Evolutionary conservation across 2,797 vertebrate species (phyloP).

Genomic region (Amblyopsis hoosieri): DNA sequence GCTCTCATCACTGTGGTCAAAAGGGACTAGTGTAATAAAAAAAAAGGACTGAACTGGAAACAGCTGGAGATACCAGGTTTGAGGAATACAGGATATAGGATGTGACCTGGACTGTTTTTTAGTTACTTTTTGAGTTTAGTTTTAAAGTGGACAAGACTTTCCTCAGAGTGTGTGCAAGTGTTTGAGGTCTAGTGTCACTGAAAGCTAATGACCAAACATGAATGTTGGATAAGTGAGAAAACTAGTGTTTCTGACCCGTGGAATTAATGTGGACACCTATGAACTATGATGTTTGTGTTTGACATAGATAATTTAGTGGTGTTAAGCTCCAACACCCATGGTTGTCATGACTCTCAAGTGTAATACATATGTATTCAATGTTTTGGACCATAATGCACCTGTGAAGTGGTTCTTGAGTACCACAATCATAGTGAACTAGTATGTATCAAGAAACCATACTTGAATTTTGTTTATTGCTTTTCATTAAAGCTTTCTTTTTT

Average conservation of each 20-base stretch:
- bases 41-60: slow-evolving; percentile 34
- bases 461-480: slow-evolving; percentile 54
- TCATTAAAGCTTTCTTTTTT: slow-evolving; percentile 32
- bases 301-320: slow-evolving; percentile 44
- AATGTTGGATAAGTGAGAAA: slow-evolving; percentile 47
- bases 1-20: slow-evolving; percentile 21
- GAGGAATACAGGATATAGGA: slow-evolving; percentile 22
- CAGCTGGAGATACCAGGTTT: slow-evolving; percentile 28
- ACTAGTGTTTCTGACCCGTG: slow-evolving; percentile 30
- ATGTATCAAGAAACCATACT: slow-evolving; percentile 67
- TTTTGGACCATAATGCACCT: slow-evolving; percentile 58
- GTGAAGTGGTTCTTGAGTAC: slow-evolving; percentile 56
- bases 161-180: slow-evolving; percentile 32
- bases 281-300: slow-evolving; percentile 69
- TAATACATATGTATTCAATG: slow-evolving; percentile 45
- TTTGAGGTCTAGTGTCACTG: slow-evolving; percentile 19
- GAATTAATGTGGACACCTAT: slow-evolving; percentile 26
- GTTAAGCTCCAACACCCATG: slow-evolving; percentile 30
- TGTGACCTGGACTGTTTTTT: slow-evolving; percentile 20
- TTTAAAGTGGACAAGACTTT: slow-evolving; percentile 36
- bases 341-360: slow-evolving; percentile 34
- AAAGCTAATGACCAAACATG: slow-evolving; percentile 67
- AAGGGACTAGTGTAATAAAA: slow-evolving; percentile 55
- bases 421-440: slow-evolving; percentile 61
- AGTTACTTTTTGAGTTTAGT: slow-evolving; percentile 24